Evolutionary conservation across 2,797 vertebrate species (phyloP), one percentile per base, ranked within the genome.

Genomic region (Knipowitschia caucasica): DNA sequence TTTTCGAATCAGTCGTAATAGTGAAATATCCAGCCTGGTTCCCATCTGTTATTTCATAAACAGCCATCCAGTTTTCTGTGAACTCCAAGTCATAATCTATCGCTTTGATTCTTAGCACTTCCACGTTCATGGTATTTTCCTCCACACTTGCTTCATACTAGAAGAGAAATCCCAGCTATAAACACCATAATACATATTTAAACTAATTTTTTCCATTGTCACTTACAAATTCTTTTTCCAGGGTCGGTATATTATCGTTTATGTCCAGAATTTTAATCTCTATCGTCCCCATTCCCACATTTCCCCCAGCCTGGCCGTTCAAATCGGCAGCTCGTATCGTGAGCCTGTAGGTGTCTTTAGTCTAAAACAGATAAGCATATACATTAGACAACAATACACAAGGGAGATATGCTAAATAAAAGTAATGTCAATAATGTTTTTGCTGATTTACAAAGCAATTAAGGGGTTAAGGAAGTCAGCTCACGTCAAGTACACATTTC

Each of bases 21-120:
- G 38, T 89, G 82, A 98, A 98, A 68, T 87, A 93, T 7, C 91
- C 88, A 0, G 86, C 93, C 70, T 99, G 95, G 50, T 99, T 98
- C 64, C 96, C 96, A 0, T 92, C 92, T 35, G 89, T 45, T 18
- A 98, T 93, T 63, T 84, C 75, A 71, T 82, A 98, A 11, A 88
- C 86, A 3, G 94, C 93, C 58, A 85, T 49, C 95, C 95, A 98
- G 53, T 93, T 99, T 15, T 94, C 92, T 11, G 94, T 85, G 73
- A 86, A 45, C 10, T 90, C 86, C 79, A 91, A 64, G 43, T 99
- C 96, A 61, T 71, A 67, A 75, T 99, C 96, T 26, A 77, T 35
- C 24, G 89, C 91, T 86, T 89, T 83, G 68, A 99, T 89, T 74
- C 93, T 89, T 66, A 95, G 34, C 31, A 94, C 81, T 61, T 95